These are phyloP conservation scores for Vireo altiloquus DNA, from an alignment of 2,113 vertebrate genomes.

Conservation along the genomic window DNA sequence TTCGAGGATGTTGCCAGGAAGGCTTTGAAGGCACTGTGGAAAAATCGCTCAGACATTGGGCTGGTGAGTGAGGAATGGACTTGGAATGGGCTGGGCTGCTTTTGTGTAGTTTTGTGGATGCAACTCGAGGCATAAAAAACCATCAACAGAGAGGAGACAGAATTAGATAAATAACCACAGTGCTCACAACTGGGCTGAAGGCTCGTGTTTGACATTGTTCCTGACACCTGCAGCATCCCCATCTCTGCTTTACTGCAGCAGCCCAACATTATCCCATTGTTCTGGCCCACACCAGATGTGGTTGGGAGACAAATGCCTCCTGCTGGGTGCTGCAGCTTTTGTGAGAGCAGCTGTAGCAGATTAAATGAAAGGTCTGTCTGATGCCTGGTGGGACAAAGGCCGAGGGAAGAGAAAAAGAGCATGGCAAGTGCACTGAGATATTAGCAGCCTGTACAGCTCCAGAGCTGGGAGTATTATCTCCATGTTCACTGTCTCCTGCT, in stretches of 20 bases:
- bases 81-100: neutral
- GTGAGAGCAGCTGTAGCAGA: neutral
- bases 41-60: constrained; percentile 90
- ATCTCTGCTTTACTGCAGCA: neutral
- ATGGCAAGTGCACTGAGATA: neutral
- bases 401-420: neutral
- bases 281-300: neutral
- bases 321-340: neutral
- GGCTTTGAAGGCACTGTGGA: constrained; percentile 89
- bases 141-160: neutral
- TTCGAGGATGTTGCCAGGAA: constrained; percentile 85
- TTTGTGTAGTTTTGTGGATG: neutral
- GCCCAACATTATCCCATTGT: neutral
- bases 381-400: neutral
- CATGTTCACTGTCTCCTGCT: neutral
- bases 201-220: neutral
- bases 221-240: neutral
- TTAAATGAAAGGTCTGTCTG: neutral
- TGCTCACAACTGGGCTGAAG: neutral
- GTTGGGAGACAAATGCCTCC: neutral
- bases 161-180: neutral
- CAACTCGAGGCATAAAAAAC: neutral
- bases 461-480: neutral
- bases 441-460: neutral
- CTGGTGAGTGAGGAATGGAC: constrained; percentile 77